Percentiles rank a stretch among this genome's conserved stretches.
Conservation (phyloP, 1,140 invertebrate genomes). For the Rhyacophila brunnea region DNA sequence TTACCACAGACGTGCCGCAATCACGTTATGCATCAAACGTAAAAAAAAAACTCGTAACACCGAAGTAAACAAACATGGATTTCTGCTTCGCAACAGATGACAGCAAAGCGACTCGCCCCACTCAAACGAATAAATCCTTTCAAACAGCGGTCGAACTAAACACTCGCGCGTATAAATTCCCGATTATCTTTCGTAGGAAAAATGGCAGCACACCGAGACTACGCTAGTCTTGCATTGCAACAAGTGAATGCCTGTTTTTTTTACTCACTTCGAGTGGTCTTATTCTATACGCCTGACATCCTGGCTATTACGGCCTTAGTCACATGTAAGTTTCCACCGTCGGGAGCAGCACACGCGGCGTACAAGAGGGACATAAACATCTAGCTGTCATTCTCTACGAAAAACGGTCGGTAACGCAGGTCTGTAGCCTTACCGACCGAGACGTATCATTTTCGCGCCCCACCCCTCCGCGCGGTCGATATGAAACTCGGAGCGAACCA, state of each 20-base stretch:
- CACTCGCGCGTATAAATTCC: too few species aligned
- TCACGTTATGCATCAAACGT: too few species aligned
- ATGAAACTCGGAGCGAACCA: constrained; percentile 10
- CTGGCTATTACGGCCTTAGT: background rate
- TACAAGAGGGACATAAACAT: constrained; percentile 16
- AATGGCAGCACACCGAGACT: background rate
- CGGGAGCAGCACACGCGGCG: constrained; percentile 10
- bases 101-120: constrained; percentile 11
- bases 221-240: constrained; percentile 8
- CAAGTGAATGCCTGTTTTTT: constrained; percentile 7
- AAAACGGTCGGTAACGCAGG: constrained; percentile 7
- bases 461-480: constrained; percentile 25
- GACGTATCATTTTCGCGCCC: constrained; percentile 1
- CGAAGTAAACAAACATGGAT: constrained; percentile 21
- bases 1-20: too few species aligned
- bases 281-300: background rate
- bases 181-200: too few species aligned
- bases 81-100: constrained; percentile 19
- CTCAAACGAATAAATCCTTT: background rate
- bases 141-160: too few species aligned
- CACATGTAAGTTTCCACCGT: constrained; percentile 13
- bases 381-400: constrained; percentile 19
- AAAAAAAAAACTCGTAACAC: too few species aligned
- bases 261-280: constrained; percentile 1
- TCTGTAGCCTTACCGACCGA: constrained; percentile 9